Evolutionary conservation across 1,140 invertebrate genomes (phyloP), one percentile per base, ranked within the genome.

Genomic region (Lepidurus arcticus): DNA sequence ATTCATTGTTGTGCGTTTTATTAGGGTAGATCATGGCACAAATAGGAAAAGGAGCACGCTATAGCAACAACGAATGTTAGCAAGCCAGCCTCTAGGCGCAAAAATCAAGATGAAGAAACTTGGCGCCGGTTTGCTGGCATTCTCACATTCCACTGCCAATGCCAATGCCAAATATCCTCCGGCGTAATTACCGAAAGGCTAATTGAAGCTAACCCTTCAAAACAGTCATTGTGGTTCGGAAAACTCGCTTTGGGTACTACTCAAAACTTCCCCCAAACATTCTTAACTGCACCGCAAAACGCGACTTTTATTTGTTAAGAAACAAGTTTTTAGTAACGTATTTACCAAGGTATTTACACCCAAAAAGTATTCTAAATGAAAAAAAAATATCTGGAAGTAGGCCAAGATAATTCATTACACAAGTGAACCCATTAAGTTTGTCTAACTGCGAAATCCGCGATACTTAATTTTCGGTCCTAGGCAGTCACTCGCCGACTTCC

Each of bases 31-130:
- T 65, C 13, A 65, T 65, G 8, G 53, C 13, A 65, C 53, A 65
- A 65, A 65, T 65, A 65, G 6, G 53, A 34, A 34, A 34, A 65
- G 53, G 8, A 65, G 6, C 53, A 9, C 16, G 53, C 21, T 65
- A 13, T 65, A 13, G 21, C 16, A 65, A 21, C 53, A 65, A 9
- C 53, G 21, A 65, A 65, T 16, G 16, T 65, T 47, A 47, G 45
- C 13, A 13, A 65, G 21, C 8, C 16, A 65, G 53, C 53, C 53
- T 65, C 21, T 65, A 65, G 53, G 53, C 53, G 16, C 16, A 65
- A 65, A 65, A 65, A 13, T 65, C 53, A 65, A 65, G n/a, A 65
- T 65, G 53, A 65, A 65, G 53, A 65, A 65, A 65, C 53, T 65
- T 65, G 53, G 53, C 53, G 53, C 53, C 53, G 53, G 9, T 65